Evolutionary conservation across 2,888 invertebrate species (phyloP).

Genomic region (Oscheius sp.): DNA sequence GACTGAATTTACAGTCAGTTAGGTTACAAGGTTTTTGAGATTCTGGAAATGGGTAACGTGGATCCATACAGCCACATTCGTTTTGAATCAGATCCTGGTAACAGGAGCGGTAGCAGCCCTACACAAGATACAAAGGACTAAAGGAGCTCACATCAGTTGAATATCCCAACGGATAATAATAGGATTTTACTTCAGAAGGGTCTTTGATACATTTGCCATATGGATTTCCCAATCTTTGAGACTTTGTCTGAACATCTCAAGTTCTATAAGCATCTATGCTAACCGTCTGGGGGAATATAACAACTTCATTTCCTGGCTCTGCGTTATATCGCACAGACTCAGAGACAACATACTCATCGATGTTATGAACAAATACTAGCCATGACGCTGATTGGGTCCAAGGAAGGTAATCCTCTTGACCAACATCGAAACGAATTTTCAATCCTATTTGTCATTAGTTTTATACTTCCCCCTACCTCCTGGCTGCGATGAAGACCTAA

Average conservation of each 20-base stretch:
- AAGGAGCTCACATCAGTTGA: slow-evolving; percentile 51
- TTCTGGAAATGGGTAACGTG: slow-evolving; percentile 48
- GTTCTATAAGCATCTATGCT: background rate
- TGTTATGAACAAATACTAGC: slow-evolving; percentile 51
- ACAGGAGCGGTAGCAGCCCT: slow-evolving; percentile 60
- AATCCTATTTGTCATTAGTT: slow-evolving; percentile 30
- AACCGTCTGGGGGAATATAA: background rate
- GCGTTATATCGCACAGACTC: slow-evolving; percentile 55
- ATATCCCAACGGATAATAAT: slow-evolving; percentile 54
- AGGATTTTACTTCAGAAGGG: slow-evolving; percentile 46
- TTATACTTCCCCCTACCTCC: slow-evolving; percentile 39
- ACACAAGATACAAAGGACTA: background rate
- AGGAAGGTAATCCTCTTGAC: slow-evolving; percentile 50
- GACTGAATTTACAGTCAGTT: slow-evolving; percentile 14
- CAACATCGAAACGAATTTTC: slow-evolving; percentile 41
- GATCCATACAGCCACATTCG: slow-evolving; percentile 57
- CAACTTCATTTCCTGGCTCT: slow-evolving; percentile 11
- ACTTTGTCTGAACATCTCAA: slow-evolving; percentile 37
- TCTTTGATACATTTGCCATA: slow-evolving; percentile 54
- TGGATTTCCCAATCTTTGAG: slow-evolving; percentile 45
- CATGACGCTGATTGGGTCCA: slow-evolving; percentile 53
- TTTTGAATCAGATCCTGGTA: slow-evolving; percentile 49
- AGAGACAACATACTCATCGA: slow-evolving; percentile 49
- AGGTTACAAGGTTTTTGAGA: slow-evolving; percentile 39
- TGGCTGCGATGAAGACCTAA: slow-evolving; percentile 37